Evolutionary conservation across 2,888 invertebrate species (phyloP).

Genomic region (Tetrapedia diversipes): DNA sequence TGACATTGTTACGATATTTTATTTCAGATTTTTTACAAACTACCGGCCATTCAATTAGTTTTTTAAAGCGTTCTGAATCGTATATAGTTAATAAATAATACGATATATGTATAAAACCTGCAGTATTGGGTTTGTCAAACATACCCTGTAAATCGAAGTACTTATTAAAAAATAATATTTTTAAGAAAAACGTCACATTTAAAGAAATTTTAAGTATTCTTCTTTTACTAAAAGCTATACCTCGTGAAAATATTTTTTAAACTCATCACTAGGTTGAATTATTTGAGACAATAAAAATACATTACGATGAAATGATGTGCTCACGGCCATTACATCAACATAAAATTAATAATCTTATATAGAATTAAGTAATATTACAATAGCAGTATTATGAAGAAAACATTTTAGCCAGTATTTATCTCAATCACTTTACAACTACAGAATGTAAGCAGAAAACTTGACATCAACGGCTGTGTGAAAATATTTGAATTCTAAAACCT

Average conservation of each 20-base stretch:
- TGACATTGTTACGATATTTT: slow-evolving; percentile 76
- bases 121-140: slow-evolving; percentile 80
- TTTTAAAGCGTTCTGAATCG: slow-evolving; percentile 74
- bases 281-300: slow-evolving; percentile 74
- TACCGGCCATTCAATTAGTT: slow-evolving; percentile 77
- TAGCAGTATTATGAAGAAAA: neutral
- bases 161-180: neutral
- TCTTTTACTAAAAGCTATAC: slow-evolving; percentile 38
- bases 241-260: slow-evolving; percentile 73
- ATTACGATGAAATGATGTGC: slow-evolving; percentile 75
- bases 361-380: neutral
- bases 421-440: slow-evolving; percentile 1
- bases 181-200: neutral
- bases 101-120: slow-evolving; percentile 77
- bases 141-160: slow-evolving; percentile 73
- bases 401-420: neutral
- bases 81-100: slow-evolving; percentile 77
- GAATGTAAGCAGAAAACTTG: neutral
- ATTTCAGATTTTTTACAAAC: slow-evolving; percentile 77
- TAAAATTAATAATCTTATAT: neutral
- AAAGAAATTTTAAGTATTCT: neutral
- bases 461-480: slow-evolving; percentile 8
- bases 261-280: slow-evolving; percentile 74
- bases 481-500: slow-evolving; percentile 44
- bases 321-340: slow-evolving; percentile 56